Conservation (phyloP, 1,140 invertebrate genomes). For the Tetragnatha versicolor region DNA sequence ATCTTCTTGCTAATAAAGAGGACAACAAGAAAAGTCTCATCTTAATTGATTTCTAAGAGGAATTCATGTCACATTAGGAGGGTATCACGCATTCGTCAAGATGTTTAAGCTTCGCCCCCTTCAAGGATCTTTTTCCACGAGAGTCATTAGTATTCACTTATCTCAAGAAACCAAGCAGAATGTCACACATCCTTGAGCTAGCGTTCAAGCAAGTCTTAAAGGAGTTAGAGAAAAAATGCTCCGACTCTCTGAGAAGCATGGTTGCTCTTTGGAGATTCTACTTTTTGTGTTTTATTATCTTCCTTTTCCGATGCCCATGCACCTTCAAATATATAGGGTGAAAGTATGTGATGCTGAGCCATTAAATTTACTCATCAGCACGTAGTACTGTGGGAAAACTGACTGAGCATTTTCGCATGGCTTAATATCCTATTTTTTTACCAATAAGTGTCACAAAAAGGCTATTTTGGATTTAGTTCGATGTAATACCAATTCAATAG, state of each 20-base stretch:
- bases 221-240: constrained; percentile 1
- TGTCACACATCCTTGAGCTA: constrained; percentile 38
- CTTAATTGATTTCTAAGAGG: too few species aligned
- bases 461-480: too few species aligned
- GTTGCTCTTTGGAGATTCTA: constrained; percentile 17
- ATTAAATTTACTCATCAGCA: background rate
- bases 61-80: too few species aligned
- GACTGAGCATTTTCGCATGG: too few species aligned
- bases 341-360: background rate
- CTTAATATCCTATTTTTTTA: too few species aligned
- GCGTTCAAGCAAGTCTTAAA: background rate
- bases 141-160: constrained; percentile 44
- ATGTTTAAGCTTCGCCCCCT: background rate
- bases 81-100: too few species aligned
- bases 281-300: background rate
- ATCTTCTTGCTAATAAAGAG: too few species aligned
- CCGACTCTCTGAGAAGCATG: too few species aligned
- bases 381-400: background rate
- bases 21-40: too few species aligned
- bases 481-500: too few species aligned
- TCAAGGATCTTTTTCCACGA: constrained; percentile 3
- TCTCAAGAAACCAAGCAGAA: constrained; percentile 35
- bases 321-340: background rate
- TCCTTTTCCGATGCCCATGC: background rate
- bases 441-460: too few species aligned